A percentile compares a stretch with the other conserved stretches of the same genome.
Evolutionary conservation across 1,140 invertebrate genomes (phyloP).

Genomic region (Goniozus legneri): DNA sequence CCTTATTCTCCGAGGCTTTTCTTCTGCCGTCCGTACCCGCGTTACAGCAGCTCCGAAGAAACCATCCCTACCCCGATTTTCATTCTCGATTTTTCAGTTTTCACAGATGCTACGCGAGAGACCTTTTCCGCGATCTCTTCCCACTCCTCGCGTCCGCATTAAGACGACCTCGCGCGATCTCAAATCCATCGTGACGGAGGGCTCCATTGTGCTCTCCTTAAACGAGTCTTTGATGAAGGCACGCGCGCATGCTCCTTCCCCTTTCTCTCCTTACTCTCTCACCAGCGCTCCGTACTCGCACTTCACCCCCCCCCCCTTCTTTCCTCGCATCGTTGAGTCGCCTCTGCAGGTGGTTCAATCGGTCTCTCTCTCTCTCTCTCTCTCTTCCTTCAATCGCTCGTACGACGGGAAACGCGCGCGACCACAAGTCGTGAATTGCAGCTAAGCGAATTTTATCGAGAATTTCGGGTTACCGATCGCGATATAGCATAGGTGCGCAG

Average conservation of each 20-base stretch:
- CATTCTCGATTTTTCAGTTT: constrained; percentile 15
- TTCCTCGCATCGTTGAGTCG: too few species aligned
- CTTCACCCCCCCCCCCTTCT: constrained; percentile 2
- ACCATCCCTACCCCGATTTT: neutral
- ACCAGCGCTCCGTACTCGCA: neutral
- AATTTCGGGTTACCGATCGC: too few species aligned
- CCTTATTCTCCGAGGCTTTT: constrained; percentile 17
- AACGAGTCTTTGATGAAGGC: constrained; percentile 11
- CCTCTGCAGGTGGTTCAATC: too few species aligned
- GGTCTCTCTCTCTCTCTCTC: too few species aligned
- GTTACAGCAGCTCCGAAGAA: constrained; percentile 13
- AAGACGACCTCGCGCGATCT: constrained; percentile 14
- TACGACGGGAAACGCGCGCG: too few species aligned
- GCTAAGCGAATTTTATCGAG: too few species aligned
- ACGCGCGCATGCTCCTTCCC: constrained; percentile 1
- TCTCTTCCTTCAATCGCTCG: too few species aligned
- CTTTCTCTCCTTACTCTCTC: constrained; percentile 3
- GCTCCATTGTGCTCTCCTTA: constrained; percentile 15
- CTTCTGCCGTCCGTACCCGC: constrained; percentile 14
- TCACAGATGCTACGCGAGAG: constrained; percentile 24
- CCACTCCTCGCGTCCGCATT: too few species aligned
- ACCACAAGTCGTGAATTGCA: too few species aligned
- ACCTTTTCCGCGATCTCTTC: too few species aligned
- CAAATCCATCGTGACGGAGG: constrained; percentile 12
- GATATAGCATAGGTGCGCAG: constrained; percentile 18